A percentile compares a stretch with the other conserved stretches of the same genome.
phyloP scores from a whole-genome alignment of 2,888 invertebrate genomes.

The Stomorhina lunata region DNA sequence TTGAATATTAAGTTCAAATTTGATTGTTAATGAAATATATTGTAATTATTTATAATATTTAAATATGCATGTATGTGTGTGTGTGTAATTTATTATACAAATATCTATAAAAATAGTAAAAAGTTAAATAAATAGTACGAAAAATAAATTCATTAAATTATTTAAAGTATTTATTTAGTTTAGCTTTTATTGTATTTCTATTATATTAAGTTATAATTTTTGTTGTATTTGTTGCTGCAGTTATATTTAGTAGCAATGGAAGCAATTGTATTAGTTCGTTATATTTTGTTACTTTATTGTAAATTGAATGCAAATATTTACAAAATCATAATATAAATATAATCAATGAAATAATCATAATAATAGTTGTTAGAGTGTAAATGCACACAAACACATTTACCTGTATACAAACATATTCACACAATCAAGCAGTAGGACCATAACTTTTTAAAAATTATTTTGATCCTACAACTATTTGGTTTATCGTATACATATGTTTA shows the following conservation, averaged over 20 bases:
- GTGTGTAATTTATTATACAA: no score
- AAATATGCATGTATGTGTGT: neutral
- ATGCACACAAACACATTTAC: neutral
- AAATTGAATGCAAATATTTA: slow-evolving; percentile 57
- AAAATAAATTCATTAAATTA: slow-evolving; percentile 52
- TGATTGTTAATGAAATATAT: slow-evolving; percentile 8
- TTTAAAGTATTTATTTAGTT: slow-evolving; percentile 37
- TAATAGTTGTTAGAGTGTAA: slow-evolving; percentile 13
- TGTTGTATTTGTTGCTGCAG: neutral
- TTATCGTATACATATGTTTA: no score
- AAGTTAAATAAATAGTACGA: slow-evolving; percentile 18
- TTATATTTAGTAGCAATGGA: neutral
- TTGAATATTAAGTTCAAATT: neutral
- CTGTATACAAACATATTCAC: no score
- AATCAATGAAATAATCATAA: slow-evolving; percentile 43
- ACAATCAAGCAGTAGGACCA: no score
- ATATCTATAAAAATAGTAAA: slow-evolving; percentile 11
- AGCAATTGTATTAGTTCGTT: slow-evolving; percentile 11
- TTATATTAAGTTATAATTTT: no score
- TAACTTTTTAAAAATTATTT: no score
- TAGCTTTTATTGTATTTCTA: neutral
- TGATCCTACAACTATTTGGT: no score
- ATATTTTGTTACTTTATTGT: slow-evolving; percentile 49
- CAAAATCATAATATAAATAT: slow-evolving; percentile 42
- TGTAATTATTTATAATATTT: slow-evolving; percentile 6